Base-by-base conservation (phyloP, 2,797 vertebrate species). In the Scleropages formosus region DNA sequence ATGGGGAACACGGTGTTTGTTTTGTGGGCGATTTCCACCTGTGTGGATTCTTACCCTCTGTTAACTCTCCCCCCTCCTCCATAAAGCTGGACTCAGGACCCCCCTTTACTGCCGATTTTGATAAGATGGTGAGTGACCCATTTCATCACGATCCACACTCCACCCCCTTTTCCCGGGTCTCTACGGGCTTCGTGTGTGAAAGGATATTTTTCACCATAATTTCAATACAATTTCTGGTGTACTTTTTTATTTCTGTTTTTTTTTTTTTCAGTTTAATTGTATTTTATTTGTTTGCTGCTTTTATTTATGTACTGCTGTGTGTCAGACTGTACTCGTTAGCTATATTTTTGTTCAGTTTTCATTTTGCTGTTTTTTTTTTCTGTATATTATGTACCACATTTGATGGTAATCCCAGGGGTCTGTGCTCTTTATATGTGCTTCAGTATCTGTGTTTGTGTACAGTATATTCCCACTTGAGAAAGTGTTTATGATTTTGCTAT, bases 101-200 rank as follows among this genome's bases (percentile, higher is more conserved):
- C 78, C 72, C 0, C 67, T 91, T 90, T 80, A 85, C 85, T 78
- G 87, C 89, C 8, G 88, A 92, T 78, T 66, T 92, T 85, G 87
- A 92, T 79, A 82, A 89, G 22, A 86, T 90, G 90, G 92, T 94
- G 76, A 92, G 92, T 87, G 79, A 66, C 13, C 6, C 58, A 18
- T 61, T 71, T 20, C 27, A 10, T 15, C 59, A 24, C 56, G 47
- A 63, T 44, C 56, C 49, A 13, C 56, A 7, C 46, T 44, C 53
- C 16, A 4, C 10, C 20, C 3, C 10, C 22, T n/a, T 22, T 22
- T 10, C 15, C 7, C 22, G 60, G 10, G 22, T 9, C 22, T 62
- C 18, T 8, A 58, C 56, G 69, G 49, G 51, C 61, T 18, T 61
- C 3, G 22, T 18, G 47, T 27, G 60, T 10, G 59, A 8, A 59